Evolutionary conservation across 2,888 invertebrate species (phyloP).

Genomic region (Lampropteryx suffumata): DNA sequence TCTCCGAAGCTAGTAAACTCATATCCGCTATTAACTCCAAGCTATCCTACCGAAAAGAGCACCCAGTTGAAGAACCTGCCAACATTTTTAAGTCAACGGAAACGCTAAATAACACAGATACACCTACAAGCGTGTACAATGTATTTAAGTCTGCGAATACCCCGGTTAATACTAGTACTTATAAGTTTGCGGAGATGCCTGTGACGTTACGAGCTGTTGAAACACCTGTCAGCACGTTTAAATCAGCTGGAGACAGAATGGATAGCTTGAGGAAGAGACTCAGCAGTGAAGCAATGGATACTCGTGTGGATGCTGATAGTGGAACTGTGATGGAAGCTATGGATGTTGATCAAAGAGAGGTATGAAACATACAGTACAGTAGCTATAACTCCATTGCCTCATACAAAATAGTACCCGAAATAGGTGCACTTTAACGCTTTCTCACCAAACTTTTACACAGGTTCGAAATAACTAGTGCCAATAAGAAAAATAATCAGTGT

Average conservation of each 20-base stretch:
- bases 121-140: conserved; percentile 20
- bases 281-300: conserved; percentile 49
- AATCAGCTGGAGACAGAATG: conserved; percentile 61
- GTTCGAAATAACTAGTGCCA: too few relatives aligned
- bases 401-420: too few relatives aligned
- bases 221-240: conserved; percentile 27
- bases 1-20: conserved; percentile 72
- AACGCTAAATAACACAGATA: conserved; percentile 1
- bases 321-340: conserved; percentile 51
- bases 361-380: conserved; percentile 32
- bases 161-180: conserved; percentile 22
- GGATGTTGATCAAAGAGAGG: conserved; percentile 70
- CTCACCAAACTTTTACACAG: too few relatives aligned
- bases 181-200: conserved; percentile 11
- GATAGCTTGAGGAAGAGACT: conserved; percentile 51
- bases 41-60: conserved; percentile 44
- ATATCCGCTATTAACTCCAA: conserved; percentile 75
- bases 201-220: conserved; percentile 26
- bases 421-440: too few relatives aligned
- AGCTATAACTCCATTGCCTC: too few relatives aligned
- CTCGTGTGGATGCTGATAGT: conserved; percentile 29
- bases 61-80: conserved; percentile 16
- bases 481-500: too few relatives aligned
- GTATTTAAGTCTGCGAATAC: conserved; percentile 17
- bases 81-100: conserved; percentile 5